A percentile compares a stretch with the other conserved stretches of the same genome.
Conservation (phyloP, 2,888 invertebrate species). For the Cephalotes varians region DNA sequence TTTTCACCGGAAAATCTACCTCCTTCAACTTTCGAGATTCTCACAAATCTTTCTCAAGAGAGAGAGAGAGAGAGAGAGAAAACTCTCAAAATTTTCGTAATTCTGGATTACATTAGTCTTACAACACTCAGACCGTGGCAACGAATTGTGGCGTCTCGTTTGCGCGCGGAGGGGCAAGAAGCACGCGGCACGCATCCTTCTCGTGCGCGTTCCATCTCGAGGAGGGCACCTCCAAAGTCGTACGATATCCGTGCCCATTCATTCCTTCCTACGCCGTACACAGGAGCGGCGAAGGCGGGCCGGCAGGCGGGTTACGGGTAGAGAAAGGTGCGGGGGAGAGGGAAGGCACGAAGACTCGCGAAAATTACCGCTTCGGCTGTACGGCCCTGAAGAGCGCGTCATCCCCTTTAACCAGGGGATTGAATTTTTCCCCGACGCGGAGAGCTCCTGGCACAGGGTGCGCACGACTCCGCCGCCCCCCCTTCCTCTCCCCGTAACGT, state of each 20-base stretch:
- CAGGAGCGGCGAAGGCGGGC: slow-evolving; percentile 20
- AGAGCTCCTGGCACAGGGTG: slow-evolving; percentile 78
- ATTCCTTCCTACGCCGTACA: slow-evolving; percentile 54
- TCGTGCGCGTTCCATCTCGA: slow-evolving; percentile 26
- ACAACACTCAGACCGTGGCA: not conserved
- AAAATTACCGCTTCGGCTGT: slow-evolving; percentile 71
- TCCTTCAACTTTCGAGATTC: not conserved
- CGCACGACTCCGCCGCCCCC: slow-evolving; percentile 76
- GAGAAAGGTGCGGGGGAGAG: not conserved
- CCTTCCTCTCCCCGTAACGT: slow-evolving; percentile 61
- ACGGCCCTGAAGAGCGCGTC: slow-evolving; percentile 76
- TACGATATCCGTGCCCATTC: slow-evolving; percentile 53
- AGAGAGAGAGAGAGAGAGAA: too few species aligned
- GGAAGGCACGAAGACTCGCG: slow-evolving; percentile 57
- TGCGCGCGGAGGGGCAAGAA: slow-evolving; percentile 4
- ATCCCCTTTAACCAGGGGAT: slow-evolving; percentile 84
- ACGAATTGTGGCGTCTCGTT: not conserved
- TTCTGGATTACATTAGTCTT: slow-evolving; percentile 34
- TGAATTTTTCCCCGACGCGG: slow-evolving; percentile 83
- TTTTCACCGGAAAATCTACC: slow-evolving; percentile 1
- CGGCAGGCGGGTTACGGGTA: not conserved
- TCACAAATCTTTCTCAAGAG: not conserved
- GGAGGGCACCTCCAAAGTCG: slow-evolving; percentile 36
- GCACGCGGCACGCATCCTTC: slow-evolving; percentile 17
- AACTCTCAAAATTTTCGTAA: slow-evolving; percentile 21